phyloP scores from a whole-genome alignment of 2,888 invertebrate genomes.

The Oscheius onirici region DNA sequence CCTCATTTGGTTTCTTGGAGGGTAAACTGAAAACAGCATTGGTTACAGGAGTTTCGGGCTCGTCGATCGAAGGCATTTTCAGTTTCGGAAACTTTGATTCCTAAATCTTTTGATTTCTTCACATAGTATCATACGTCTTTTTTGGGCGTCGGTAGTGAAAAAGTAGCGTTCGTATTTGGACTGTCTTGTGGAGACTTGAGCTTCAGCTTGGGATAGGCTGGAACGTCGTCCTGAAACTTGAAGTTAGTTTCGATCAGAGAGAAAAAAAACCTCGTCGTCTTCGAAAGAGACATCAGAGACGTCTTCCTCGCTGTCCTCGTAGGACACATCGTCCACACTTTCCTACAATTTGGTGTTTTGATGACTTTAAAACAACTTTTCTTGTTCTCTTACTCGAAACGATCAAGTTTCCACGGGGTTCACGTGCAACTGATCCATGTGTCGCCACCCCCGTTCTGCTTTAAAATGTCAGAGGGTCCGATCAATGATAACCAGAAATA shows the following conservation, averaged over 20 bases:
- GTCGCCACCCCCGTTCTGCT: conserved; percentile 32
- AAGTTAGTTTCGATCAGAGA: not conserved
- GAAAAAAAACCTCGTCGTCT: conserved; percentile 19
- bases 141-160: conserved; percentile 9
- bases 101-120: not conserved
- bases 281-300: conserved; percentile 32
- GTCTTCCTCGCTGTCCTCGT: conserved; percentile 29
- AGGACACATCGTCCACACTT: conserved; percentile 30
- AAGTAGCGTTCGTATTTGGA: conserved; percentile 10
- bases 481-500: conserved; percentile 13
- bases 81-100: conserved; percentile 21
- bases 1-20: conserved; percentile 1
- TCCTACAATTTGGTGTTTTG: conserved; percentile 18
- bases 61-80: not conserved
- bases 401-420: conserved; percentile 10
- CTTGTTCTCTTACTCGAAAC: not conserved
- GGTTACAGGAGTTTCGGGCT: conserved; percentile 23
- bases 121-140: not conserved
- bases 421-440: conserved; percentile 28
- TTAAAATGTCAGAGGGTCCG: conserved; percentile 26
- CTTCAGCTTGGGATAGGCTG: conserved; percentile 11
- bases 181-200: conserved; percentile 12
- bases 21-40: conserved; percentile 27
- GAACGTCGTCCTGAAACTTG: not conserved
- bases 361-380: not conserved